Base-by-base conservation (phyloP, 2,888 invertebrate genomes). In the Conops quadrifasciatus region DNA sequence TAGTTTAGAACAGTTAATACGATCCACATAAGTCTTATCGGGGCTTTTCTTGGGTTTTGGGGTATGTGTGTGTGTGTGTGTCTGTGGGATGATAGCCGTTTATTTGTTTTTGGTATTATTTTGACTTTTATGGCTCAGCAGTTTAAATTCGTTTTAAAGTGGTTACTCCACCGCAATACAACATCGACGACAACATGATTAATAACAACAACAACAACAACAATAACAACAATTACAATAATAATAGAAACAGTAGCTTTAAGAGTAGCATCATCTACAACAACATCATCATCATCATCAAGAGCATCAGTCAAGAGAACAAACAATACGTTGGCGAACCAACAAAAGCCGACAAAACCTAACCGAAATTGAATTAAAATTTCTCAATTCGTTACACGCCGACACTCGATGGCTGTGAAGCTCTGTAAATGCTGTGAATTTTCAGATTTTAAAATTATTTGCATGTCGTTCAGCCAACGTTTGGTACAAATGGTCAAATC, bases 141-240 rank as follows among this genome's bases (percentile, higher is more conserved):
- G 63, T 47, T 63, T 21, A 63, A 63, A 63, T 24, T 62, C 16
- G 47, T 63, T 21, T 47, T 36, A 9, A 11, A 47, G 45, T 63
- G 63, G 63, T 47, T 19, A 47, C 9, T 4, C 36, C 43, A 63
- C 45, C 45, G 26, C 24, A 58, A 24, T 26, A 63, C 24, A 58
- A 21, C 58, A 63, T 47, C 24, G 24, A 24, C 28, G 24, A 28
- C 58, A 58, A 58, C 58, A 58, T 36, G 9, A 36, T 9, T 9
- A 36, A 36, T 9, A 36, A 36, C 36, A 36, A 36, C 36, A 36
- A 36, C 36, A 36, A 36, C 36, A 36, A 36, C 36, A 36, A 36
- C 9, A 58, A 58, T 26, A 58, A 53, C 53, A 36, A 4, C 36
- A 36, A 36, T 7, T 36, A 9, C 36, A 36, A 36, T 7, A 36